Base-by-base conservation (phyloP, 2,888 invertebrate genomes). In the Pandemis cinnamomeana region DNA sequence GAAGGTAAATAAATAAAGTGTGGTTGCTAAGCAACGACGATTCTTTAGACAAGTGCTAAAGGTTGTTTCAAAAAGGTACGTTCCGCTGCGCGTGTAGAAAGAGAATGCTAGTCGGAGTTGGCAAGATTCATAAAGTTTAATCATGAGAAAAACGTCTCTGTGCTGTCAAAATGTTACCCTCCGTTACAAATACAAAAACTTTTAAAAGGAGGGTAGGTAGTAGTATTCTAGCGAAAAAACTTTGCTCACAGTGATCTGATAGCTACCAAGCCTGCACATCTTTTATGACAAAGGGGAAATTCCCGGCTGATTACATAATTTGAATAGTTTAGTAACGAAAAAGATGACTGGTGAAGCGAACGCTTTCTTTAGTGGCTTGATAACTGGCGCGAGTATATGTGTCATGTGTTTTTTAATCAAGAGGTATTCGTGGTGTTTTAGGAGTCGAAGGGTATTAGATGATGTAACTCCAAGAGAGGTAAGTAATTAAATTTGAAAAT, bases 1-100 rank as follows among this genome's bases (percentile, higher is more conserved):
- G 5, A 15, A 71, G 44, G 58, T 41, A 42, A 58, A 60, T 42
- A 60, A 58, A 60, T 20, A 36, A 67, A 44, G 44, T 15, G 5
- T 10, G 15, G 36, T 69, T 41, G 60, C 27, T 69, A 13, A 41
- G 61, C 61, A 42, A 61, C 41, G 13, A 20, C 20, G 41, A 61
- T 13, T n/a, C 6, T 13, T 13, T 51, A 13, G 13, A 13, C 2
- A 20, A 20, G 20, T 20, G 2, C 27, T 36, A 36, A 36, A 36
- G 27, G 27, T 36, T 36, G 27, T 4, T 36, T 4, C 27, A 36
- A 36, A 36, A 36, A 36, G 27, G 27, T 36, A 36, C 27, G 27
- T 36, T 36, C 27, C 27, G 27, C 2, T 36, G 27, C 2, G 2
- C 1, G 27, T 36, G 27, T 36, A 36, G 27, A 36, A 36, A 36